Conservation (phyloP, 2,888 invertebrate species). For the Acrobasis consociella region DNA sequence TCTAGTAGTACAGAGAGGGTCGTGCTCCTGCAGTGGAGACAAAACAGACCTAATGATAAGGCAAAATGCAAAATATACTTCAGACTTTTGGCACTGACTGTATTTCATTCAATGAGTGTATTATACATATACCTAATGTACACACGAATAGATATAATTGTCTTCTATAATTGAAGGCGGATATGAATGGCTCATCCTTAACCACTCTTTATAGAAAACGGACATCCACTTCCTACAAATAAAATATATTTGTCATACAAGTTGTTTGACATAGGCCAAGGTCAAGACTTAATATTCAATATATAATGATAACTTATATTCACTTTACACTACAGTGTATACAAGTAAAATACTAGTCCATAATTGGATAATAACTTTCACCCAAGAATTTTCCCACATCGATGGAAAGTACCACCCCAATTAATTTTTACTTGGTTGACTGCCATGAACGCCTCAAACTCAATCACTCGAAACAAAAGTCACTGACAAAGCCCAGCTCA, state of each 20-base stretch:
- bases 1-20: no score
- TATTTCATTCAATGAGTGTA: slow-evolving; percentile 4
- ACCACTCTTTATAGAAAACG: slow-evolving; percentile 30
- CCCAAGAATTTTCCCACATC: no score
- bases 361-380: no score
- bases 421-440: no score
- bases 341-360: background rate
- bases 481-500: no score
- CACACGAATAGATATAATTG: slow-evolving; percentile 9
- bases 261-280: slow-evolving; percentile 16
- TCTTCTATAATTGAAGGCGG: slow-evolving; percentile 18
- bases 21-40: no score
- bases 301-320: no score
- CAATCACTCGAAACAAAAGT: no score
- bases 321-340: background rate
- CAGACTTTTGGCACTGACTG: background rate
- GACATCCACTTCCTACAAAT: slow-evolving; percentile 33
- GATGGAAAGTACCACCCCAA: no score
- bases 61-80: background rate
- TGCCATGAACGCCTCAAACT: no score
- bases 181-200: slow-evolving; percentile 20
- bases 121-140: background rate
- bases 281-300: background rate
- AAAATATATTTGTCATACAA: slow-evolving; percentile 21
- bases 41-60: no score